phyloP scores from a whole-genome alignment of 2,113 vertebrate species.

The Ailurus styani region DNA sequence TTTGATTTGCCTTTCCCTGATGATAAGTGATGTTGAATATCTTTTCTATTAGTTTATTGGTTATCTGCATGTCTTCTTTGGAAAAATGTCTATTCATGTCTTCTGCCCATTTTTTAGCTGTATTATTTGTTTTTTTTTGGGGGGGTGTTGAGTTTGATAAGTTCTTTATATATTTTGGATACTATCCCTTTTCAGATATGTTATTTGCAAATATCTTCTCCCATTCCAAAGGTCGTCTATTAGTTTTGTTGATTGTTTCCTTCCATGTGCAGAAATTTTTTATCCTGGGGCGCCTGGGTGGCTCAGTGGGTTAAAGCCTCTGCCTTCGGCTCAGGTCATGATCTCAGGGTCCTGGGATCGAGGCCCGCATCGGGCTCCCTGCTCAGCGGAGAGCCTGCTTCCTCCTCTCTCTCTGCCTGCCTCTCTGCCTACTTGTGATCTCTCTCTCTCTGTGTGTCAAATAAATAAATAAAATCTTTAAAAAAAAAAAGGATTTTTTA shows the following conservation, averaged over 20 bases:
- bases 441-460: no score
- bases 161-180: background rate
- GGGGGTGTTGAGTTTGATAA: background rate
- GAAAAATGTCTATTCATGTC: background rate
- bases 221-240: background rate
- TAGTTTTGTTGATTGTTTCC: background rate
- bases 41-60: background rate
- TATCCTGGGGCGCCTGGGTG: no score
- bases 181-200: background rate
- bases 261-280: background rate
- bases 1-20: background rate
- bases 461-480: no score
- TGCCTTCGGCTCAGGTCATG: no score
- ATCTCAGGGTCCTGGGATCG: no score
- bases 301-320: no score
- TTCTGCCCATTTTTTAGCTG: background rate
- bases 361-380: no score
- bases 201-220: background rate
- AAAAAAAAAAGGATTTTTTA: no score
- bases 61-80: background rate
- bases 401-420: no score
- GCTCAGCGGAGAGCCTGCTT: no score
- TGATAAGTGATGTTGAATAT: background rate
- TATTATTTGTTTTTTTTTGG: background rate
- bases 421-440: no score